These are phyloP conservation scores for Mastacembelus armatus DNA, from an alignment of 2,797 vertebrate genomes.

Conservation along the genomic window DNA sequence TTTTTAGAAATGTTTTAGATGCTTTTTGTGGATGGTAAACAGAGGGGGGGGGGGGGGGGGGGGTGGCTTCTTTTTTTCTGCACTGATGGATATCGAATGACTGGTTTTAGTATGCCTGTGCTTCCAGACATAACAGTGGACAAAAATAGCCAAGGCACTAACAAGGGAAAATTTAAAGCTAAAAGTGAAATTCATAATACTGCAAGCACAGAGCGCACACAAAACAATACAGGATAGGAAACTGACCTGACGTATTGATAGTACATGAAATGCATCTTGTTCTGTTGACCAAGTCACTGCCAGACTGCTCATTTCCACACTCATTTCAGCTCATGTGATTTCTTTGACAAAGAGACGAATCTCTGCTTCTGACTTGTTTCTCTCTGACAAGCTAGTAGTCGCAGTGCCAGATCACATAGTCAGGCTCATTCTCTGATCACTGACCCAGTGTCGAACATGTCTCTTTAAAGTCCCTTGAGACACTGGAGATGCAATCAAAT, in stretches of 20 bases:
- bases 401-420: conserved; percentile 42
- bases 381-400: conserved; percentile 42
- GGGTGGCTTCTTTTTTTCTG: background rate
- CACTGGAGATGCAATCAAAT: conserved; percentile 59
- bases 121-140: background rate
- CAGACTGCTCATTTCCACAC: conserved; percentile 8
- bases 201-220: background rate
- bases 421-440: conserved; percentile 54
- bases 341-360: conserved; percentile 22
- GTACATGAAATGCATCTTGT: background rate
- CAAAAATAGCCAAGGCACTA: background rate
- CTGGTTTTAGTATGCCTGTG: background rate
- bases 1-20: background rate
- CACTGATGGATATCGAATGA: background rate
- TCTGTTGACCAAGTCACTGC: background rate
- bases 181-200: background rate
- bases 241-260: background rate
- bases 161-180: background rate
- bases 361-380: conserved; percentile 44
- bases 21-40: background rate
- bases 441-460: conserved; percentile 59
- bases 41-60: background rate
- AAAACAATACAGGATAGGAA: background rate
- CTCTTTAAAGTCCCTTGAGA: conserved; percentile 58
- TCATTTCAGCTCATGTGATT: conserved; percentile 2